Base-by-base conservation (phyloP, 2,113 vertebrate genomes). In the Salvelinus fontinalis region DNA sequence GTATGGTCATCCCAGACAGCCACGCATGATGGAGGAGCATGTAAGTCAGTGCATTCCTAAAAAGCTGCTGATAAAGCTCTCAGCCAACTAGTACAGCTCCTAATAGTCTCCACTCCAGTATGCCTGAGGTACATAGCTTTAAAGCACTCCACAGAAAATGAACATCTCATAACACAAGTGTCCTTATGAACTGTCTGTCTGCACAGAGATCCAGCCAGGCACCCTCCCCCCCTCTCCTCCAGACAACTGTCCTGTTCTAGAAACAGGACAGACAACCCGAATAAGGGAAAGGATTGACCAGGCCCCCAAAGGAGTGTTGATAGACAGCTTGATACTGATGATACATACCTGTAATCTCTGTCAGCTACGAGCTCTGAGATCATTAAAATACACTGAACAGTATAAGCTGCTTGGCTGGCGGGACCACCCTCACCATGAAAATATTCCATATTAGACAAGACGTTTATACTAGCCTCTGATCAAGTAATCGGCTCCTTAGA, bases 51-150 rank as follows among this genome's bases (percentile, higher is more conserved):
- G 80, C 83, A 89, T 88, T 87, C 79, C 83, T 60, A 4, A 67
- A 24, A 67, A 59, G 75, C 75, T 59, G 9, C 78, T 83, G 71
- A 84, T 80, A 68, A 79, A 26, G 66, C 69, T 29, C 54, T 81
- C 31, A 57, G 73, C 85, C 85, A 84, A 69, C 76, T 86, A 85
- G 73, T 3, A 86, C 69, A 82, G 74, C 39, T 82, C 70, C 76
- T 78, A 81, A 75, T 86, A 74, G 74, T 75, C 60, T 68, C n/a
- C 34, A 31, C 60, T 79, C 31, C 8, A 24, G 7, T 70, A 20
- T 71, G 75, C 77, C 80, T 11, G 18, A 12, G n/a, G 48, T 34
- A 72, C 22, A 22, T n/a, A 71, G 51, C 71, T n/a, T 62, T 64
- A 5, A 48, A 67, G 67, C 16, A 1, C 67, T 72, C 66, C 59